A percentile compares a stretch with the other conserved stretches of the same genome.
These are phyloP conservation scores for Rhinogobius similis DNA, from an alignment of 2,113 vertebrate genomes.

Conservation along the genomic window DNA sequence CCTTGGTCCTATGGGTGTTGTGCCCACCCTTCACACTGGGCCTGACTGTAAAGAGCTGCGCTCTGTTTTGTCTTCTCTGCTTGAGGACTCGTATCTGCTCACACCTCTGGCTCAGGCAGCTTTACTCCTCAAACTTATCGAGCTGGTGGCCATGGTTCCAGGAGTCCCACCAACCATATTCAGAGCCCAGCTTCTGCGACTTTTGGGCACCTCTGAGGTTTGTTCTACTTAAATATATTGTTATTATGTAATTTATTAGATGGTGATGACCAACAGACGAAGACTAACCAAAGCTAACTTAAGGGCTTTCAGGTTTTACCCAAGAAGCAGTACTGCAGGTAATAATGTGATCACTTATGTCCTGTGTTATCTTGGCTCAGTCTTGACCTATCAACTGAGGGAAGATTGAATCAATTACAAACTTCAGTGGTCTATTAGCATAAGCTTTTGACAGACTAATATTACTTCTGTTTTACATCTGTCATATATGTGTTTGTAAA, in stretches of 20 bases:
- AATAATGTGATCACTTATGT: neutral
- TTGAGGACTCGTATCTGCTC: constrained; percentile 86
- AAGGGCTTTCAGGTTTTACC: neutral
- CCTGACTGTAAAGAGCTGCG: constrained; percentile 84
- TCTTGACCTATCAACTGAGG: neutral
- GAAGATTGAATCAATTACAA: neutral
- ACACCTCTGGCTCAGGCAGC: constrained; percentile 81
- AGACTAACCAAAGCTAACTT: neutral
- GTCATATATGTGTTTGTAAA: neutral
- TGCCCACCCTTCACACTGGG: constrained; percentile 71
- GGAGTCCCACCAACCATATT: constrained; percentile 83
- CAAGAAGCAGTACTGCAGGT: neutral
- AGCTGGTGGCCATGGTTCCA: constrained; percentile 82
- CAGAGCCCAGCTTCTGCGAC: constrained; percentile 84
- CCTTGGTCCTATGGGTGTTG: constrained; percentile 47
- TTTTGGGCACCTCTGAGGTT: constrained; percentile 83
- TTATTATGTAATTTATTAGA: neutral
- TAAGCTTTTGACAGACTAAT: neutral
- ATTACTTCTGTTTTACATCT: neutral
- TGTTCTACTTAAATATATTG: constrained; percentile 7
- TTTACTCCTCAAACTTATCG: constrained; percentile 79
- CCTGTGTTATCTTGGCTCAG: neutral
- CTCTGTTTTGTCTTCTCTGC: constrained; percentile 77
- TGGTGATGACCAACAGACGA: neutral
- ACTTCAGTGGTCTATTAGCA: neutral